Evolutionary conservation across 2,888 invertebrate species (phyloP), one percentile per base, ranked within the genome.

Genomic region (Hirudinaria manillensis): DNA sequence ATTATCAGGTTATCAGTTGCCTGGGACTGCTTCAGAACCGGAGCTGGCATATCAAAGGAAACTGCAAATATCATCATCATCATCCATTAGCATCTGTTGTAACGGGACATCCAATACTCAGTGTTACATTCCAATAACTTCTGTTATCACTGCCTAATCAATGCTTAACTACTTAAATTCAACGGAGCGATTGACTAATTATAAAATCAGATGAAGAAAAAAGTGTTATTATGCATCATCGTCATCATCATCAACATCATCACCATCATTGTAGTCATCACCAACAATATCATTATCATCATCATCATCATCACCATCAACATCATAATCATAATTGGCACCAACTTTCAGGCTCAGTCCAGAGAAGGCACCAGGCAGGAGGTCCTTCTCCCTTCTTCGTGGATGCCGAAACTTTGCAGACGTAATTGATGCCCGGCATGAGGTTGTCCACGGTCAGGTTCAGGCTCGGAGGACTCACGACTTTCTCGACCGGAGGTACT

Each of bases 381-480:
- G 86, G 32, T 88, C 89, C 80, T 88, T 87, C 78, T 83, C 88
- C 84, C 90, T 91, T 82, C 45, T 80, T 80, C 6, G 83, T 84
- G 34, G 88, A 86, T 0, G 92, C 91, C 36, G 88, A 87, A 0
- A 94, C 88, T 55, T 90, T 89, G 61, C 94, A 88, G 79, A 90
- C 90, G 83, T 93, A 94, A 76, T 87, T 86, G 0, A 92, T 91
- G 0, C 91, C 92, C 0, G 93, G 91, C 75, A 55, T n/a, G 10
- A 78, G 72, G 61, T 72, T 75, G n/a, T 65, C 68, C 45, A 79
- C 56, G 24, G 66, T 67, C 61, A 55, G 68, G 34, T 77, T 68
- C 24, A 70, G 71, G 19, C 34, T 61, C 21, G 66, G 66, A 0
- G 75, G 70, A 45, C 72, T 66, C 24, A 73, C 68, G 19, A 34